Conservation (phyloP, 1,140 invertebrate species). For the Drosophila sucinea region DNA sequence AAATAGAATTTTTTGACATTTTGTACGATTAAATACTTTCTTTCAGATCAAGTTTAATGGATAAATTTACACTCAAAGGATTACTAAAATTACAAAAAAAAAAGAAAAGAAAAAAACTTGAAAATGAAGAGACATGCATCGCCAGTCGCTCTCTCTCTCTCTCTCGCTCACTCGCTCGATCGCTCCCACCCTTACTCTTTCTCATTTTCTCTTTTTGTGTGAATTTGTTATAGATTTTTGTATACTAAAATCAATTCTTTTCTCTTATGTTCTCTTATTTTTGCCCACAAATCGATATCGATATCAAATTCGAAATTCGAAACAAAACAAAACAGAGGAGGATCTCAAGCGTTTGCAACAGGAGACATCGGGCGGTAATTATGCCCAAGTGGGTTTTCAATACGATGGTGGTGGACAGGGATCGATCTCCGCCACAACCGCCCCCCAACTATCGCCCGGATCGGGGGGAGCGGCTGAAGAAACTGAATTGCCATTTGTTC, state of each 20-base stretch:
- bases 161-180: constrained; percentile 4
- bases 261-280: constrained; percentile 68
- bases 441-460: constrained; percentile 82
- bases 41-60: constrained; percentile 33
- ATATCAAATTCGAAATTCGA: background rate
- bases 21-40: constrained; percentile 49
- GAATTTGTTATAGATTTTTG: constrained; percentile 3
- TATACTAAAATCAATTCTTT: constrained; percentile 41
- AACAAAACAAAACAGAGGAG: constrained; percentile 87
- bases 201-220: constrained; percentile 25
- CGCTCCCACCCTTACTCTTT: constrained; percentile 8
- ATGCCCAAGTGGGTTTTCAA: constrained; percentile 92
- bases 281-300: constrained; percentile 27
- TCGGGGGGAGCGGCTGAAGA: constrained; percentile 83
- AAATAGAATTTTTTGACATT: constrained; percentile 51
- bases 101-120: constrained; percentile 8
- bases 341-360: constrained; percentile 94
- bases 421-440: constrained; percentile 12
- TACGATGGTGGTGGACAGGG: constrained; percentile 86
- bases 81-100: constrained; percentile 15
- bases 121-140: constrained; percentile 1
- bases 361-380: constrained; percentile 83
- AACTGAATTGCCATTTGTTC: constrained; percentile 88
- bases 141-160: constrained; percentile 12
- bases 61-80: background rate